A percentile compares a stretch with the other conserved stretches of the same genome.
Conservation (phyloP, 2,113 vertebrate genomes). For the Amblyornis subalaris region DNA sequence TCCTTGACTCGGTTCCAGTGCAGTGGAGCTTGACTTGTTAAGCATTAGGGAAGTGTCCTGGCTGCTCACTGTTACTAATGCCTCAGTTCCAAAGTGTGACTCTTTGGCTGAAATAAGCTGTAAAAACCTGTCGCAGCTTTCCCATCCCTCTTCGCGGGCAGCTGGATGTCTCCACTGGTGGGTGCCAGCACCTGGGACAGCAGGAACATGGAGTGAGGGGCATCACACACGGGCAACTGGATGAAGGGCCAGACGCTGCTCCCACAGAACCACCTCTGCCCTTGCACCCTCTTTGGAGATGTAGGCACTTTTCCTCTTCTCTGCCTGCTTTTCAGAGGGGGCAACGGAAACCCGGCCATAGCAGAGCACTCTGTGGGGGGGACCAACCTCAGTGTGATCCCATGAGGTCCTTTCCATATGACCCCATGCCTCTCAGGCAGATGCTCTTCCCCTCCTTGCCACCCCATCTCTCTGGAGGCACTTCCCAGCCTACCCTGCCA, state of each 20-base stretch:
- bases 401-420: neutral
- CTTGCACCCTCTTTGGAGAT: neutral
- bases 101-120: neutral
- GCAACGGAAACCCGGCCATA: neutral
- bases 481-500: neutral
- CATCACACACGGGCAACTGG: rapidly evolving
- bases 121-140: neutral
- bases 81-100: neutral
- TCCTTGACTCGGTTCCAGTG: neutral
- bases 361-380: neutral
- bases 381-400: neutral
- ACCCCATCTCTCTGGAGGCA: neutral
- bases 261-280: rapidly evolving
- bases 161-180: neutral
- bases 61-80: neutral
- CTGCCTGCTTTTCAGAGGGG: neutral
- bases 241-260: neutral
- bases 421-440: neutral
- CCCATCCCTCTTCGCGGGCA: rapidly evolving
- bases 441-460: neutral
- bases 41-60: neutral
- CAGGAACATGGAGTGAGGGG: neutral
- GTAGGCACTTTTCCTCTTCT: neutral
- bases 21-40: conserved; percentile 32
- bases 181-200: rapidly evolving